Conservation (phyloP, 2,888 invertebrate genomes). For the Epiblema foenella region DNA sequence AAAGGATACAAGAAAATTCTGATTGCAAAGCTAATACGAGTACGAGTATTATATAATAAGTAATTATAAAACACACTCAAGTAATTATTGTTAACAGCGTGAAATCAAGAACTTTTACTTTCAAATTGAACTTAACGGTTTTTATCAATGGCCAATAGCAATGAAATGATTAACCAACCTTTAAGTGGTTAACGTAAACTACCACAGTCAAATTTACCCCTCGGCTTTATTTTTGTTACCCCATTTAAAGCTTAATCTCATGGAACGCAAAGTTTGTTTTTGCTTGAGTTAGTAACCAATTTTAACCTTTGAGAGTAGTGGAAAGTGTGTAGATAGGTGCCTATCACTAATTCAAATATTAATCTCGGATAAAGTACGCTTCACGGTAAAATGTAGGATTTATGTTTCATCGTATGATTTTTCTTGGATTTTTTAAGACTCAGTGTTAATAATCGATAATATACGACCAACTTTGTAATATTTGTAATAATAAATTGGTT, state of each 20-base stretch:
- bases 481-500: too few relatives aligned
- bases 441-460: constrained; percentile 68
- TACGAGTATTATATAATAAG: too few relatives aligned
- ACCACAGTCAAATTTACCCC: neutral
- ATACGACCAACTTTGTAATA: too few relatives aligned
- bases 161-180: constrained; percentile 17
- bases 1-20: neutral
- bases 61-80: neutral
- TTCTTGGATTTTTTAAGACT: constrained; percentile 56
- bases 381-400: constrained; percentile 18
- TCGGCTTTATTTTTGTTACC: neutral
- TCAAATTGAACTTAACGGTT: constrained; percentile 10
- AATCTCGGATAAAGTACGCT: constrained; percentile 30
- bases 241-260: neutral
- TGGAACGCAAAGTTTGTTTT: neutral
- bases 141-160: constrained; percentile 6
- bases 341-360: constrained; percentile 24
- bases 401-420: constrained; percentile 43
- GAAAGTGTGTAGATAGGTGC: constrained; percentile 5
- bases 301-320: neutral
- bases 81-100: neutral
- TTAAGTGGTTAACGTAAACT: constrained; percentile 26
- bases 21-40: neutral
- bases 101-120: constrained; percentile 19
- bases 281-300: neutral